Conservation (phyloP, 1,140 invertebrate species). For the Drosophila sucinea region DNA sequence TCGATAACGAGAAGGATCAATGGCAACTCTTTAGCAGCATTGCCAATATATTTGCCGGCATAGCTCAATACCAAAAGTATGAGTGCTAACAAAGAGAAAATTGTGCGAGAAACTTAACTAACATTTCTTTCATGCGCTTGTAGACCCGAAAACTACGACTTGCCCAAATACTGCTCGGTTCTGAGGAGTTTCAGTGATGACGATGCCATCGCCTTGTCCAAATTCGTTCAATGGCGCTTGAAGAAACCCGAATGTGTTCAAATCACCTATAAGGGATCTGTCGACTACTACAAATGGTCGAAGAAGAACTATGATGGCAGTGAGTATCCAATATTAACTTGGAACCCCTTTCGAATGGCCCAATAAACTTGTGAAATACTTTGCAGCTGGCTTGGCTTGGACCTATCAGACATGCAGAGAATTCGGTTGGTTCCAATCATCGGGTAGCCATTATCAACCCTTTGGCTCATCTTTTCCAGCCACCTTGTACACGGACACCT, state of each 20-base stretch:
- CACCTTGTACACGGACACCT: slow-evolving; percentile 86
- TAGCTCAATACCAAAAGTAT: slow-evolving; percentile 77
- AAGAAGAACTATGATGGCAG: slow-evolving; percentile 55
- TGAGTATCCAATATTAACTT: slow-evolving; percentile 19
- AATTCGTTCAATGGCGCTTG: slow-evolving; percentile 55
- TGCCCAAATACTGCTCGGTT: slow-evolving; percentile 45
- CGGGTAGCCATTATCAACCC: slow-evolving; percentile 85
- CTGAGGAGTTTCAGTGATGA: slow-evolving; percentile 54
- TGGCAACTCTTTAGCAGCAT: slow-evolving; percentile 75
- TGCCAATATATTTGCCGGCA: slow-evolving; percentile 70
- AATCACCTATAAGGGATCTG: slow-evolving; percentile 46
- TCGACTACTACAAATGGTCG: slow-evolving; percentile 61
- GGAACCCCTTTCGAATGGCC: no score
- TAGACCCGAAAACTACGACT: slow-evolving; percentile 52
- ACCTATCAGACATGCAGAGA: slow-evolving; percentile 89
- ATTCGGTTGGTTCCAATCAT: slow-evolving; percentile 89
- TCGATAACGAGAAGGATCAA: slow-evolving; percentile 55
- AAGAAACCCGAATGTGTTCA: slow-evolving; percentile 44
- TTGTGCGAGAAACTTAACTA: background rate
- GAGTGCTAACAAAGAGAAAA: background rate
- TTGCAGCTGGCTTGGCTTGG: slow-evolving; percentile 83
- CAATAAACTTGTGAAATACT: background rate
- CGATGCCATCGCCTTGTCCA: slow-evolving; percentile 63
- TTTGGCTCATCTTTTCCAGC: slow-evolving; percentile 86
- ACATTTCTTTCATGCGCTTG: background rate